Evolutionary conservation across 2,888 invertebrate genomes (phyloP).

Genomic region (Chirona hameri): DNA sequence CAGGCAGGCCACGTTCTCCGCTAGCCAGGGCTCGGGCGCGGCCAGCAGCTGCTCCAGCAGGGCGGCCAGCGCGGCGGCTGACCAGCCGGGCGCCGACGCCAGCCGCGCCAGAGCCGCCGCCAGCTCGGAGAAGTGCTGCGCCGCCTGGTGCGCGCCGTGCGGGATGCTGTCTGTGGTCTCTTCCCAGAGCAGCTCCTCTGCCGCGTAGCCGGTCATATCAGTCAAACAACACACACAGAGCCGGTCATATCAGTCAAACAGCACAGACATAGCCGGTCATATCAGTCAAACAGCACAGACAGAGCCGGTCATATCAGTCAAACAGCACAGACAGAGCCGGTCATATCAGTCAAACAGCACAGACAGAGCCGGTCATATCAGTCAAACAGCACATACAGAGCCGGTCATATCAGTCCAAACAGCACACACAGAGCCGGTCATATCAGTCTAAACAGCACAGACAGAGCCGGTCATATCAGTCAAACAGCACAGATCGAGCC

Average conservation of each 20-base stretch:
- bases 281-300: background rate
- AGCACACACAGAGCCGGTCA: too few relatives aligned
- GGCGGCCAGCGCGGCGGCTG: background rate
- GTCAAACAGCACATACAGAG: too few relatives aligned
- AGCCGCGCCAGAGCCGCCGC: constrained; percentile 24
- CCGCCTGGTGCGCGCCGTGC: constrained; percentile 22
- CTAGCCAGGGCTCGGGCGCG: background rate
- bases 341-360: too few relatives aligned
- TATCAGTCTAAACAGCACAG: too few relatives aligned
- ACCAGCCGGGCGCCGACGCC: background rate
- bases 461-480: too few relatives aligned
- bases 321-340: too few relatives aligned
- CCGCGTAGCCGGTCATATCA: too few relatives aligned
- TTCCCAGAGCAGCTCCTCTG: constrained; percentile 12
- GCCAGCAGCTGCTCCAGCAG: constrained; percentile 9
- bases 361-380: too few relatives aligned
- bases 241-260: background rate
- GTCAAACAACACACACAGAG: too few relatives aligned
- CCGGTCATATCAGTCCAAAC: too few relatives aligned
- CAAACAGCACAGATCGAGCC: too few relatives aligned
- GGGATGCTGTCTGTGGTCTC: constrained; percentile 26
- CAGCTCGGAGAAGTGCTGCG: constrained; percentile 25
- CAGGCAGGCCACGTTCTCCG: background rate
- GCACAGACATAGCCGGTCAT: background rate
- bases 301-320: background rate